phyloP scores from a whole-genome alignment of 2,113 vertebrate genomes.

The Pogona vitticeps region DNA sequence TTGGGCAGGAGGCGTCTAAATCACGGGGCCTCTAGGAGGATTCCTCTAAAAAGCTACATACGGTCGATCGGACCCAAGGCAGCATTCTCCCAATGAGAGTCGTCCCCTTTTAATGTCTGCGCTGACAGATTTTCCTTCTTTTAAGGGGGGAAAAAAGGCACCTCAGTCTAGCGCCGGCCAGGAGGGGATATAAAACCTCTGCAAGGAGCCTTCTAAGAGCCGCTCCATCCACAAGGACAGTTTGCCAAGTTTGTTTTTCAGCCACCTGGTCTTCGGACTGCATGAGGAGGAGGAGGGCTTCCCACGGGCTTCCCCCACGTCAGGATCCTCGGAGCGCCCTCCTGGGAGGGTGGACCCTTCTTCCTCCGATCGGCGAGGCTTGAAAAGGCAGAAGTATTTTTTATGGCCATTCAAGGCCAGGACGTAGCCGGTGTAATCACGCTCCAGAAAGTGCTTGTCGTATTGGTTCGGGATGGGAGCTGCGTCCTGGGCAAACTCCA shows the following conservation, averaged over 20 bases:
- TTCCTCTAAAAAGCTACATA: conserved; percentile 69
- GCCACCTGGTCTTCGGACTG: conserved; percentile 77
- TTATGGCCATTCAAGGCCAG: conserved; percentile 96
- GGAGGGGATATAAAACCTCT: conserved; percentile 91
- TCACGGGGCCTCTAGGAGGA: conserved; percentile 50
- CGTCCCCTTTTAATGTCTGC: conserved; percentile 61
- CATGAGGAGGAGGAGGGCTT: conserved; percentile 77
- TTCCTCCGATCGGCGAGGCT: conserved; percentile 87
- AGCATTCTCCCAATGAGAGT: conserved; percentile 63
- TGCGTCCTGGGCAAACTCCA: conserved; percentile 89
- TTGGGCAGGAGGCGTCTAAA: conserved; percentile 27
- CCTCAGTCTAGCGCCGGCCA: conserved; percentile 90
- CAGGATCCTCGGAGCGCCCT: conserved; percentile 73
- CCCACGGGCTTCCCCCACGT: conserved; percentile 75
- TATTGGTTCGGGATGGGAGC: conserved; percentile 87
- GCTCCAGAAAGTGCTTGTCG: conserved; percentile 81
- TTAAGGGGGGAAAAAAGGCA: not conserved
- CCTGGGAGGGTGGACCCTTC: conserved; percentile 68
- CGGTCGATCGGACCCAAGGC: conserved; percentile 37
- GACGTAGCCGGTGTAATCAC: conserved; percentile 92
- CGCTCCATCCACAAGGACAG: conserved; percentile 96
- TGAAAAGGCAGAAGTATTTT: conserved; percentile 97
- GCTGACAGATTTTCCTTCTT: conserved; percentile 43
- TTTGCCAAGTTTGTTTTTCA: conserved; percentile 91
- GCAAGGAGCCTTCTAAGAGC: conserved; percentile 92